phyloP scores from a whole-genome alignment of 2,888 invertebrate genomes.

The Pardosa pseudoannulata region DNA sequence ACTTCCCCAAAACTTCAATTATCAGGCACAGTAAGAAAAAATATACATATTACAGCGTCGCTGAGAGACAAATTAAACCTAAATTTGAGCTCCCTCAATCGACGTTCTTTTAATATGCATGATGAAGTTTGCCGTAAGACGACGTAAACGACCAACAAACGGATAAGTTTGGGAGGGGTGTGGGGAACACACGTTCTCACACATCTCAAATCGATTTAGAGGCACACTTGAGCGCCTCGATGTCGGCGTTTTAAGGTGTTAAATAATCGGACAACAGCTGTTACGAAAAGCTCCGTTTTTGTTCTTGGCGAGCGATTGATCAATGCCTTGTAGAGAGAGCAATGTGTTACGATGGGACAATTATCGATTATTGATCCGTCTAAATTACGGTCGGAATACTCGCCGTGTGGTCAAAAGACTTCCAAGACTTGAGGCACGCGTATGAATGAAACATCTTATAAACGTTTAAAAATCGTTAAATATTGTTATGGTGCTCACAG shows the following conservation, averaged over 20 bases:
- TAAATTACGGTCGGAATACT: no score
- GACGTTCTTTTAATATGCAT: background rate
- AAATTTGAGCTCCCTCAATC: no score
- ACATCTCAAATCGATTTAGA: constrained; percentile 3
- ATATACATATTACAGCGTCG: no score
- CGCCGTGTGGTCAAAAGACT: no score
- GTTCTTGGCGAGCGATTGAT: background rate
- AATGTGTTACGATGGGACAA: background rate
- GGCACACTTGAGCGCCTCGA: background rate
- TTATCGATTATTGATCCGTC: background rate
- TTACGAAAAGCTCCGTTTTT: background rate
- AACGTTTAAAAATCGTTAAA: no score
- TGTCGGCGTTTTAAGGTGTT: constrained; percentile 5
- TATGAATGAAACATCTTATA: no score
- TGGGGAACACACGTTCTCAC: no score
- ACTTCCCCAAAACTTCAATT: no score
- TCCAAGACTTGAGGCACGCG: no score
- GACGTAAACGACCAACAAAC: background rate
- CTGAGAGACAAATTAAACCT: no score
- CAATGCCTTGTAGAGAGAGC: background rate
- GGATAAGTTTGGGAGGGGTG: background rate
- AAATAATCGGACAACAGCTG: background rate
- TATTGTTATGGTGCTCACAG: no score
- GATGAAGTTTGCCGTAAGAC: background rate
- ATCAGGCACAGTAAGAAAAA: no score